Evolutionary conservation across 2,888 invertebrate genomes (phyloP).

Genomic region (Dinocampus coccinellae): DNA sequence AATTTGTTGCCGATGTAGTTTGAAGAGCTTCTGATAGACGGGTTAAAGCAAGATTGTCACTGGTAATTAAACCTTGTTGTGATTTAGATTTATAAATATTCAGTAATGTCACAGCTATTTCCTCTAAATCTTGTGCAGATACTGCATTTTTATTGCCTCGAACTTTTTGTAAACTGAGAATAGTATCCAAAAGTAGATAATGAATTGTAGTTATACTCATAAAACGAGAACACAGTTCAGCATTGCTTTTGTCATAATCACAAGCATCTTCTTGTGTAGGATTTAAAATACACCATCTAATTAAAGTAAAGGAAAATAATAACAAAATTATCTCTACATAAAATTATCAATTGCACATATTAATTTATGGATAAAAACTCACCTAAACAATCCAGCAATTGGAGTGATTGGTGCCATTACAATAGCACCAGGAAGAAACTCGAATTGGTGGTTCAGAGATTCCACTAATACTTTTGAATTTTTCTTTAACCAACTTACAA

Average conservation of each 20-base stretch:
- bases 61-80: slow-evolving; percentile 47
- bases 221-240: slow-evolving; percentile 44
- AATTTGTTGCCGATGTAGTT: slow-evolving; percentile 82
- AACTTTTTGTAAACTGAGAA: slow-evolving; percentile 59
- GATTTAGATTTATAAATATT: slow-evolving; percentile 49
- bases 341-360: no score
- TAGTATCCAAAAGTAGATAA: slow-evolving; percentile 65
- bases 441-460: slow-evolving; percentile 68
- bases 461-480: slow-evolving; percentile 62
- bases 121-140: slow-evolving; percentile 65
- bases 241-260: slow-evolving; percentile 37
- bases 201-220: slow-evolving; percentile 64
- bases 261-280: slow-evolving; percentile 51
- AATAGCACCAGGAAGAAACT: slow-evolving; percentile 81
- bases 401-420: slow-evolving; percentile 88
- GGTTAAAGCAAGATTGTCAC: slow-evolving; percentile 72
- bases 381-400: slow-evolving; percentile 80
- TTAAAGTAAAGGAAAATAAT: no score
- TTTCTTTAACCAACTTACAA: slow-evolving; percentile 65
- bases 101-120: slow-evolving; percentile 58
- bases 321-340: background rate
- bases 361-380: slow-evolving; percentile 6
- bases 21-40: slow-evolving; percentile 87
- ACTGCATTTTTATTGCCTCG: slow-evolving; percentile 65
- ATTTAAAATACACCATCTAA: slow-evolving; percentile 64